Conservation (phyloP, 2,113 vertebrate species). For the Tetraodon nigroviridis region DNA sequence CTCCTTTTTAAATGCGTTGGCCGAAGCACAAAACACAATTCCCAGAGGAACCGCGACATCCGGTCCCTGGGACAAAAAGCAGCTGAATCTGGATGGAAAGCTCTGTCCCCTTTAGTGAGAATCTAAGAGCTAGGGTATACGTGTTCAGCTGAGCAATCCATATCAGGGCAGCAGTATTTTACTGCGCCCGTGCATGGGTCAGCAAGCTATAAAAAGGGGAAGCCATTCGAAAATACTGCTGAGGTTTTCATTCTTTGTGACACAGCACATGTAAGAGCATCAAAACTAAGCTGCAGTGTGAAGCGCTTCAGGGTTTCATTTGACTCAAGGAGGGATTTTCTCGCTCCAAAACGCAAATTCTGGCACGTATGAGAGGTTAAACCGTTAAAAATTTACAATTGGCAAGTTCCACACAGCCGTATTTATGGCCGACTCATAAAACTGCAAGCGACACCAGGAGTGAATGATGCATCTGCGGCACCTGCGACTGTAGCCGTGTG, state of each 20-base stretch:
- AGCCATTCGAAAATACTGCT: neutral
- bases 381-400: neutral
- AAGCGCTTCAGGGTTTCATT: neutral
- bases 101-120: no score
- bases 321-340: neutral
- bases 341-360: neutral
- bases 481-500: neutral
- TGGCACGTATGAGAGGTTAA: neutral
- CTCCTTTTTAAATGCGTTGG: no score
- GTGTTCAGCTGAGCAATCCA: no score
- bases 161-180: neutral
- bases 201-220: neutral
- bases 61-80: no score
- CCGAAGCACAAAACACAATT: no score
- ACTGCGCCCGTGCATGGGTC: neutral
- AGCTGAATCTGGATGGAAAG: no score
- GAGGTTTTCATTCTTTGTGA: neutral
- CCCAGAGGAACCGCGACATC: no score
- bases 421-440: constrained; percentile 31
- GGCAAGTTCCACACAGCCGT: neutral
- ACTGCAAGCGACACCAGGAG: constrained; percentile 18
- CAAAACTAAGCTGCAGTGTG: neutral
- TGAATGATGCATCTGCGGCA: constrained; percentile 20
- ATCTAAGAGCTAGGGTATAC: no score
- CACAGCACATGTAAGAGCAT: neutral